phyloP scores from a whole-genome alignment of 1,140 invertebrate genomes.

The Nasonia giraulti region DNA sequence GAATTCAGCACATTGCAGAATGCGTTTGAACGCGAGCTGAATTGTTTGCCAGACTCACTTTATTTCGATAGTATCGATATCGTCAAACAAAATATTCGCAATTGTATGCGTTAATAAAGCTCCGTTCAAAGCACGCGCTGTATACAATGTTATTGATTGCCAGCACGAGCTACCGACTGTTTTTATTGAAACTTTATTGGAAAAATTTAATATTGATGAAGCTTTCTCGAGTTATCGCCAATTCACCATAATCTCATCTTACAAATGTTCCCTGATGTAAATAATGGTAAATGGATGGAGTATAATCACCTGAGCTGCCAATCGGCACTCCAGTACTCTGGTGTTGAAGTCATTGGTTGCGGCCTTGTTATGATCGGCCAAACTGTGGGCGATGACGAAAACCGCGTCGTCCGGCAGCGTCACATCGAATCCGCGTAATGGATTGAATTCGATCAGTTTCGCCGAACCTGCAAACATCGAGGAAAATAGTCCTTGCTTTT shows the following conservation, averaged over 20 bases:
- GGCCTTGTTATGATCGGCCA: conserved; percentile 95
- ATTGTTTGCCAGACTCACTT: not conserved
- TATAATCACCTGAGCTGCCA: conserved; percentile 85
- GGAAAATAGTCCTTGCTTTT: no score
- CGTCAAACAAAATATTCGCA: not conserved
- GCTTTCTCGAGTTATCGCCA: not conserved
- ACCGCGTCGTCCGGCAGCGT: conserved; percentile 85
- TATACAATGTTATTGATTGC: not conserved
- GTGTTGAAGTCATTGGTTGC: conserved; percentile 92
- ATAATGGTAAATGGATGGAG: no score
- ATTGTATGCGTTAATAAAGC: not conserved
- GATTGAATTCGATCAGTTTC: conserved; percentile 96
- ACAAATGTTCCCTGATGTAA: no score
- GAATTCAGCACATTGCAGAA: no score
- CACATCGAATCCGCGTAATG: conserved; percentile 86
- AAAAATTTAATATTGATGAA: not conserved
- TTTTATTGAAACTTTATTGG: not conserved
- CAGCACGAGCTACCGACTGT: not conserved
- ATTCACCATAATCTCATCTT: no score
- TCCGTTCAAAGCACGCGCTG: not conserved
- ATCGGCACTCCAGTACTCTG: conserved; percentile 93
- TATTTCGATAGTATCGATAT: not conserved
- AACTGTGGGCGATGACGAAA: conserved; percentile 96
- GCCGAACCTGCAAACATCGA: conserved; percentile 79
- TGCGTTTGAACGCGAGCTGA: no score